Percentiles rank a stretch among this genome's conserved stretches.
These are phyloP conservation scores for Crotalus helleri DNA, from an alignment of 2,113 vertebrate genomes.

Conservation along the genomic window DNA sequence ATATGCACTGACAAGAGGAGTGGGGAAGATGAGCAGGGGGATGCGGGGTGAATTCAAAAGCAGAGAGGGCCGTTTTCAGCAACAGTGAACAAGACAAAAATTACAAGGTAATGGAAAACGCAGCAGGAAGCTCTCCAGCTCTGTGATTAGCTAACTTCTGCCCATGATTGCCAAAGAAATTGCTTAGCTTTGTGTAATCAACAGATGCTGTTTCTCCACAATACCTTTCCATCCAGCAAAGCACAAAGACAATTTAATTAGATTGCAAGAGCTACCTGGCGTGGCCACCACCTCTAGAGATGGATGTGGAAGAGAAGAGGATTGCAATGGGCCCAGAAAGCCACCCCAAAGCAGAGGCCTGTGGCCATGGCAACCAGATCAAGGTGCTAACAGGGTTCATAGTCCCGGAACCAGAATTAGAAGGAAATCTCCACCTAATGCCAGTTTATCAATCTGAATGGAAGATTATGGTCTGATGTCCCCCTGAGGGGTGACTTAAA, in stretches of 20 bases:
- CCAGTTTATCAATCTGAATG: neutral
- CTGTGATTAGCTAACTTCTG: slow-evolving; percentile 74
- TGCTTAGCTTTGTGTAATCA: slow-evolving; percentile 53
- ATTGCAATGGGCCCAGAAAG: neutral
- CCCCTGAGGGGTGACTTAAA: neutral
- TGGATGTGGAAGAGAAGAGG: neutral
- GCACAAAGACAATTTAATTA: slow-evolving; percentile 53
- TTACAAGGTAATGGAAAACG: slow-evolving; percentile 79
- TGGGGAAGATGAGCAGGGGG: slow-evolving; percentile 65
- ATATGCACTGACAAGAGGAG: slow-evolving; percentile 59
- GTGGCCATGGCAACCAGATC: neutral
- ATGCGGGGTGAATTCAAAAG: slow-evolving; percentile 74
- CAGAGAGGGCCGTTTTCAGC: slow-evolving; percentile 71
- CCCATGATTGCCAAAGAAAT: slow-evolving; percentile 65
- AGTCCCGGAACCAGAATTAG: neutral
- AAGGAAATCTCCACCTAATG: neutral
- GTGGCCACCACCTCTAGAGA: neutral
- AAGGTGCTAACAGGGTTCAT: neutral
- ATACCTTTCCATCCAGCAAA: slow-evolving; percentile 51
- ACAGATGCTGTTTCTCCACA: slow-evolving; percentile 42
- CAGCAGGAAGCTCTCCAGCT: slow-evolving; percentile 68
- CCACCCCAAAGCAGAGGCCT: neutral
- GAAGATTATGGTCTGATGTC: neutral
- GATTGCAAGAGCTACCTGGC: slow-evolving; percentile 24
- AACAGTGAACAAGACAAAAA: slow-evolving; percentile 78